Evolutionary conservation across 2,113 vertebrate genomes (phyloP).

Genomic region (Brachypodius melanocephalos): DNA sequence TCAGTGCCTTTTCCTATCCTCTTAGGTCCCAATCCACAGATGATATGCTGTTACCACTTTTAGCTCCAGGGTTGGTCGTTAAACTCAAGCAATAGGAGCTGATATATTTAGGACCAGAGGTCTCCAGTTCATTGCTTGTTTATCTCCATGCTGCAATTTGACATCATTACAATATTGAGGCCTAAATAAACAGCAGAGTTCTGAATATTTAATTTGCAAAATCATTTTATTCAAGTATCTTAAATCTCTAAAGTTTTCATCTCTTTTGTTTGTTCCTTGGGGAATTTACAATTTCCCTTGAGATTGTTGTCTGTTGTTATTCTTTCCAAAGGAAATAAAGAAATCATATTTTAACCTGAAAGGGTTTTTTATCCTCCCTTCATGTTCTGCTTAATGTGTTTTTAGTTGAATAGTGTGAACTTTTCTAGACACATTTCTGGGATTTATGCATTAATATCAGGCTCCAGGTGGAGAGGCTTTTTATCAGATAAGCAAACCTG

Average conservation of each 20-base stretch:
- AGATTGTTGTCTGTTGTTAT: not conserved
- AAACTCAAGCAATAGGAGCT: slow-evolving; percentile 29
- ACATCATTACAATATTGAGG: not conserved
- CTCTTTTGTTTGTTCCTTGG: not conserved
- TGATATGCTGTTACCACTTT: slow-evolving; percentile 29
- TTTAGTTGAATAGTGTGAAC: slow-evolving; percentile 43
- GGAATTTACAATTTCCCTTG: not conserved
- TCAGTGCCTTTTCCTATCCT: slow-evolving; percentile 42
- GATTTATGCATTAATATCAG: slow-evolving; percentile 69
- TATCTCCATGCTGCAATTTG: not conserved
- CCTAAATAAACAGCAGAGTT: not conserved
- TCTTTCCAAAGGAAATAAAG: slow-evolving; percentile 19
- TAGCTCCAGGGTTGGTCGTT: slow-evolving; percentile 43
- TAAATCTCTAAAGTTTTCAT: not conserved
- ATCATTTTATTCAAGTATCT: not conserved
- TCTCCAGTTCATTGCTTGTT: slow-evolving; percentile 45
- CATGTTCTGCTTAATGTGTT: slow-evolving; percentile 39
- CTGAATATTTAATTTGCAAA: not conserved
- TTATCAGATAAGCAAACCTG: slow-evolving; percentile 58
- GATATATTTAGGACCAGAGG: slow-evolving; percentile 36
- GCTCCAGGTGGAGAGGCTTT: slow-evolving; percentile 38
- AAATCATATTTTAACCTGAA: slow-evolving; percentile 24
- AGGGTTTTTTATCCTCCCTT: slow-evolving; percentile 27
- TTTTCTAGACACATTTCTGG: slow-evolving; percentile 41
- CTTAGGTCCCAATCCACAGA: slow-evolving; percentile 20